Conservation (phyloP, 2,888 invertebrate genomes). For the Nomada fucata region DNA sequence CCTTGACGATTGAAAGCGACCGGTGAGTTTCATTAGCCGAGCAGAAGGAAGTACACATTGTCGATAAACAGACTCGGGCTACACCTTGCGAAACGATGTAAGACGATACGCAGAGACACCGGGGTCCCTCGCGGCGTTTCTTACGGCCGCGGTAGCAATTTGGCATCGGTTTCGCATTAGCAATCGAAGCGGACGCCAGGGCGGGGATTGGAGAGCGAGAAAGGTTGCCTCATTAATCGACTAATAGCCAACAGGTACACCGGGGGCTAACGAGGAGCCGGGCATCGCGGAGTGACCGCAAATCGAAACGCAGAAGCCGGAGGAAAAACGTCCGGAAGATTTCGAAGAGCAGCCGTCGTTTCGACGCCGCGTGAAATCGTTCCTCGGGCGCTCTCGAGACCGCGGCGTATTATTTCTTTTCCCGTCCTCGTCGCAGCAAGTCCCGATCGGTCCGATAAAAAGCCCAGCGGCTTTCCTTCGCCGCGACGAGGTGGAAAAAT, state of each 20-base stretch:
- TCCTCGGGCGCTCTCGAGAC: background rate
- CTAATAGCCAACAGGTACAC: background rate
- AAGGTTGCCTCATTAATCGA: background rate
- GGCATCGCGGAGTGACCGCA: background rate
- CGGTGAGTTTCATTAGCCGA: constrained; percentile 3
- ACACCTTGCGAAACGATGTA: background rate
- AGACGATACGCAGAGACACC: constrained; percentile 10
- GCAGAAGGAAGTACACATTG: constrained; percentile 1
- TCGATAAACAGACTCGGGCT: constrained; percentile 4
- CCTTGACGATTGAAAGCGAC: constrained; percentile 1
- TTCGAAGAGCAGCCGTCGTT: background rate
- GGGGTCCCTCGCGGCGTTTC: background rate
- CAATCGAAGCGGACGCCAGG: background rate
- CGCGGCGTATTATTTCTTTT: background rate
- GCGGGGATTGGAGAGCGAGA: background rate
- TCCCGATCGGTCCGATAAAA: constrained; percentile 41
- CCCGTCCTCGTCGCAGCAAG: background rate
- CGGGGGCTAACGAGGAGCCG: background rate
- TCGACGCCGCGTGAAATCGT: background rate
- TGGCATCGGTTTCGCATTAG: constrained; percentile 19
- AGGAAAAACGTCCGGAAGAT: background rate
- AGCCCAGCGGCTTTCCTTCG: constrained; percentile 40
- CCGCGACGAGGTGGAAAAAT: constrained; percentile 42
- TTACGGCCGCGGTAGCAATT: background rate
- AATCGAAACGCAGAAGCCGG: background rate